A percentile compares a stretch with the other conserved stretches of the same genome.
Conservation (phyloP, 2,113 vertebrate species). For the Speoplatyrhinus poulsoni region DNA sequence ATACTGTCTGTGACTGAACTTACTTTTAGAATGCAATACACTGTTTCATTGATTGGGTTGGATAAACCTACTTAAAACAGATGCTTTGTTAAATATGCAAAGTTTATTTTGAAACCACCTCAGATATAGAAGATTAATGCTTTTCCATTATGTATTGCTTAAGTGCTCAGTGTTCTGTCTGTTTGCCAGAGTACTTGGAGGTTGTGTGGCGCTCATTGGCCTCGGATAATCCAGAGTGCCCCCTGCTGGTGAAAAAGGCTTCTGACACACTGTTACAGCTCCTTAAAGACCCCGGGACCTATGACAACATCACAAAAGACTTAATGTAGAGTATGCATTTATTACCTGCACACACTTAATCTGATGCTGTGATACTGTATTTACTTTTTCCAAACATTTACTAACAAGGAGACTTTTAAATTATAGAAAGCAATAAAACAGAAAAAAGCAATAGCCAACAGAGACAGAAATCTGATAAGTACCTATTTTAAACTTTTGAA, state of each 20-base stretch:
- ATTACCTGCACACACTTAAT: background rate
- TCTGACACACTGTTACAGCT: constrained; percentile 55
- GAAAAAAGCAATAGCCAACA: too few relatives aligned
- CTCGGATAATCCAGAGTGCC: constrained; percentile 56
- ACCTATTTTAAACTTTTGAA: too few relatives aligned
- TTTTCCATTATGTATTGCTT: background rate
- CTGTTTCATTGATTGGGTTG: constrained; percentile 18
- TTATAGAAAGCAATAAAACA: too few relatives aligned
- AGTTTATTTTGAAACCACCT: background rate
- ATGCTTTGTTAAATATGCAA: background rate
- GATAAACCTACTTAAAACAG: constrained; percentile 6
- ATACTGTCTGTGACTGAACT: background rate
- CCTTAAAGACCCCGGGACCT: constrained; percentile 61
- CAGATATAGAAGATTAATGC: background rate
- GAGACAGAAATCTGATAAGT: too few relatives aligned
- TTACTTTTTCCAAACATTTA: background rate
- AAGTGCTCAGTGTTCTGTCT: constrained; percentile 24
- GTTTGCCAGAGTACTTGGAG: constrained; percentile 71
- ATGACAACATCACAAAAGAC: constrained; percentile 69
- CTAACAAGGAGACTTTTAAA: too few relatives aligned
- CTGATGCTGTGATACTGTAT: background rate
- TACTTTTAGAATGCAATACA: constrained; percentile 22
- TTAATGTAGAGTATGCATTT: constrained; percentile 67
- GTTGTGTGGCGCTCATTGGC: constrained; percentile 68
- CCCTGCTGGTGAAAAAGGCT: constrained; percentile 65